phyloP scores from a whole-genome alignment of 2,797 vertebrate species.

The Gadopsis marmoratus region DNA sequence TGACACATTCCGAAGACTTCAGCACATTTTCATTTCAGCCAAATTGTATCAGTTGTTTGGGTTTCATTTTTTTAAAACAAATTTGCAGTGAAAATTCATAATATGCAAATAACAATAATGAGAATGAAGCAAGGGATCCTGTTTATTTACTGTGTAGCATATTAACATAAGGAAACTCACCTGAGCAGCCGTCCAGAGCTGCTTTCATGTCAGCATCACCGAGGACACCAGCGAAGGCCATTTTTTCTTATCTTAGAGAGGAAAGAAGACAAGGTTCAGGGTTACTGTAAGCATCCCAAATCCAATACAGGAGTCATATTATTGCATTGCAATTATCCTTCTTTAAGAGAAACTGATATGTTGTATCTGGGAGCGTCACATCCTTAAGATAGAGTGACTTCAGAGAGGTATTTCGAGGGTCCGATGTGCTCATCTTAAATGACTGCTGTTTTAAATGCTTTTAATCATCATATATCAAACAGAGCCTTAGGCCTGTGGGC shows the following conservation, averaged over 20 bases:
- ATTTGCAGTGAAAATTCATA: neutral
- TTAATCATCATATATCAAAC: neutral
- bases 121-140: neutral
- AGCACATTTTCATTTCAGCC: neutral
- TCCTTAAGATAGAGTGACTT: neutral
- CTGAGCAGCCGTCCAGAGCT: constrained; percentile 85
- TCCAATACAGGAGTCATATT: neutral
- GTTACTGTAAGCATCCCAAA: constrained; percentile 34
- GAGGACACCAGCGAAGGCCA: constrained; percentile 86
- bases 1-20: constrained; percentile 18
- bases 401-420: neutral
- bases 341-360: neutral
- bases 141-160: neutral
- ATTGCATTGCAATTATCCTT: neutral
- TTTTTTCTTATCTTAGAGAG: constrained; percentile 76
- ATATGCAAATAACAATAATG: neutral
- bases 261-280: constrained; percentile 39
- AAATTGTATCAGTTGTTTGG: neutral
- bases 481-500: neutral
- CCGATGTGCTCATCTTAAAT: neutral
- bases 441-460: neutral
- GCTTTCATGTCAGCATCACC: constrained; percentile 85
- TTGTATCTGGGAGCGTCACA: neutral
- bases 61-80: neutral
- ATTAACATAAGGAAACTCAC: constrained; percentile 73